phyloP scores from a whole-genome alignment of 2,113 vertebrate genomes.

The Hoplias malabaricus region DNA sequence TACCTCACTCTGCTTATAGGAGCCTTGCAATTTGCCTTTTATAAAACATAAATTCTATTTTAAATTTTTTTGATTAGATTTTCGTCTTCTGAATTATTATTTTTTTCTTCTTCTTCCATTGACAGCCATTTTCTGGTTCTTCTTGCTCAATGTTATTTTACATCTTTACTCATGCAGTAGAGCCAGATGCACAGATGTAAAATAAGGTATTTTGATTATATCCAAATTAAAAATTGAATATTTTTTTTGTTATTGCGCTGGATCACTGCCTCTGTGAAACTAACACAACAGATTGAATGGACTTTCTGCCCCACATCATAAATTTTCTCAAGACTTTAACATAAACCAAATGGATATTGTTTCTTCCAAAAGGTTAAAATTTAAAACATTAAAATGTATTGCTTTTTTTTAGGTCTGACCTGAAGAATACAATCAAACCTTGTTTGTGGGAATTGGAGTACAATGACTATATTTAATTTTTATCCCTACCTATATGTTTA shows the following conservation, averaged over 20 bases:
- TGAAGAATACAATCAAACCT: neutral
- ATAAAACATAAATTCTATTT: neutral
- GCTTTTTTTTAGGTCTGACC: neutral
- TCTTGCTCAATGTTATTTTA: neutral
- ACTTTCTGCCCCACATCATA: too few species aligned
- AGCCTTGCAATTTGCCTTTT: conserved; percentile 18
- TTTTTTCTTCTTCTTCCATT: neutral
- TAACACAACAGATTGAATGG: neutral
- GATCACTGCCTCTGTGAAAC: conserved; percentile 3
- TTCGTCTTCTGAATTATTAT: neutral
- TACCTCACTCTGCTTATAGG: conserved; percentile 27
- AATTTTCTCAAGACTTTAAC: neutral
- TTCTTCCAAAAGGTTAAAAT: neutral
- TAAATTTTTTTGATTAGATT: neutral
- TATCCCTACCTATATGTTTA: too few species aligned
- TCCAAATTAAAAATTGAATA: neutral
- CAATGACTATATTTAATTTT: too few species aligned
- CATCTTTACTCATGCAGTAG: neutral
- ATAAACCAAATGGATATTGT: neutral
- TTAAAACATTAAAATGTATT: too few species aligned
- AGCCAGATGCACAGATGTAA: neutral
- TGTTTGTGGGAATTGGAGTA: neutral
- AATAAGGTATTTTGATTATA: neutral
- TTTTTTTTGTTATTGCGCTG: neutral
- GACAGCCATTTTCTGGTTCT: neutral